Base-by-base conservation (phyloP, 2,113 vertebrate genomes). In the Motacilla alba region DNA sequence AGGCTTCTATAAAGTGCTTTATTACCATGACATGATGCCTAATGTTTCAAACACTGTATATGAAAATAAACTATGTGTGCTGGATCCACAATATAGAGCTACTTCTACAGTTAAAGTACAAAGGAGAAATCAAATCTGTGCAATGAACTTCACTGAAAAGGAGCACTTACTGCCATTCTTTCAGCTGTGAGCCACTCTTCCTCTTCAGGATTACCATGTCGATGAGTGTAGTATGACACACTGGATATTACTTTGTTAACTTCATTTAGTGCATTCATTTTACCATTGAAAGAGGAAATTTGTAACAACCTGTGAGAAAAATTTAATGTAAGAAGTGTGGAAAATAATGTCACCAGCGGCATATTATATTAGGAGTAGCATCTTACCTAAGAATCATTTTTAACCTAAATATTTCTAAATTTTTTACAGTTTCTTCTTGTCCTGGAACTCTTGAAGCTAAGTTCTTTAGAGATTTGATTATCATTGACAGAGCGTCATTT, bases 241-340 rank as follows among this genome's bases (percentile, higher is more conserved):
- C 99, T 99, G 92, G 99, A 99, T 98, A 99, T 99, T 96, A 99
- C 99, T 97, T 99, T 99, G 97, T 99, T 99, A 86, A 99, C 99
- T 98, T 99, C 99, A 98, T 99, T 99, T 98, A 99, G 98, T 98
- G 99, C 99, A 98, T 99, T 99, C 99, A 99, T 99, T 98, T 99
- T 99, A 96, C 99, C 99, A 96, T 99, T 99, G 98, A 99, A 99
- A 98, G 99, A 99, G 96, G 99, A 99, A 99, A 99, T 99, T 98
- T 99, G 99, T 97, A 99, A 99, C 98, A 99, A 99, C 98, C 99
- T 99, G 84, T 47, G 94, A 96, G 17, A 97, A 33, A 98, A 95
- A 96, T 26, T 52, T 68, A 74, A 83, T 76, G 16, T 92, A 87
- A 97, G 70, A 80, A 89, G 33, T 70, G n/a, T 79, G 80, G 70